Conservation (phyloP, 2,888 invertebrate species). For the Germaria angustata region DNA sequence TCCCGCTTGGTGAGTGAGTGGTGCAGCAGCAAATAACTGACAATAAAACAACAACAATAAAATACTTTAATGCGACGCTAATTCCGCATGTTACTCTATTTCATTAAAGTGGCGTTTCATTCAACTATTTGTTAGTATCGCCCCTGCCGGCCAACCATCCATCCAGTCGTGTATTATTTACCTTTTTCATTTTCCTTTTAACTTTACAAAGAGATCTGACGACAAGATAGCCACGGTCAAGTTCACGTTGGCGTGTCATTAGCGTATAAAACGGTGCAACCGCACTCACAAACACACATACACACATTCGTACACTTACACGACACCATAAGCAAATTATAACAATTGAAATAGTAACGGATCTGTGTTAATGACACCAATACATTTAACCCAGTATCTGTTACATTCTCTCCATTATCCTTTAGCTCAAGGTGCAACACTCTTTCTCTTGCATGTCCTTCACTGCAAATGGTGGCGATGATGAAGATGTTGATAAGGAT, state of each 20-base stretch:
- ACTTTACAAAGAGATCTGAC: constrained; percentile 64
- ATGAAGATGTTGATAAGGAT: constrained; percentile 70
- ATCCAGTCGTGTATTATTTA: constrained; percentile 33
- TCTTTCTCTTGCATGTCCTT: constrained; percentile 48
- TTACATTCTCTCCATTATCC: constrained; percentile 20
- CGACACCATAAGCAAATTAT: constrained; percentile 45
- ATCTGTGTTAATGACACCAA: constrained; percentile 63
- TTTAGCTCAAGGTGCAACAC: constrained; percentile 68
- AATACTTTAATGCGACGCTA: constrained; percentile 51
- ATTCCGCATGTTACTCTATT: constrained; percentile 50
- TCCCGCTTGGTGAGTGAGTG: constrained; percentile 34
- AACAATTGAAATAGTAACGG: constrained; percentile 78
- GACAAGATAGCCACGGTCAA: constrained; percentile 78
- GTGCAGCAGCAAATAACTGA: constrained; percentile 9
- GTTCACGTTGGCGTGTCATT: constrained; percentile 76
- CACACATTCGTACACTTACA: neutral
- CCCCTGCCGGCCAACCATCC: neutral
- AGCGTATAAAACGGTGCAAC: constrained; percentile 71
- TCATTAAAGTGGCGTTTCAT: constrained; percentile 43
- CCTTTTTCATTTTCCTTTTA: constrained; percentile 9
- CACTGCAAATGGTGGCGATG: constrained; percentile 11
- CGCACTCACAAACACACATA: neutral
- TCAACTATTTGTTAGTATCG: constrained; percentile 33
- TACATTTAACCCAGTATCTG: neutral
- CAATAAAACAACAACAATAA: constrained; percentile 2